phyloP scores from a whole-genome alignment of 2,797 vertebrate species.

The Aviceda leuphotes region DNA sequence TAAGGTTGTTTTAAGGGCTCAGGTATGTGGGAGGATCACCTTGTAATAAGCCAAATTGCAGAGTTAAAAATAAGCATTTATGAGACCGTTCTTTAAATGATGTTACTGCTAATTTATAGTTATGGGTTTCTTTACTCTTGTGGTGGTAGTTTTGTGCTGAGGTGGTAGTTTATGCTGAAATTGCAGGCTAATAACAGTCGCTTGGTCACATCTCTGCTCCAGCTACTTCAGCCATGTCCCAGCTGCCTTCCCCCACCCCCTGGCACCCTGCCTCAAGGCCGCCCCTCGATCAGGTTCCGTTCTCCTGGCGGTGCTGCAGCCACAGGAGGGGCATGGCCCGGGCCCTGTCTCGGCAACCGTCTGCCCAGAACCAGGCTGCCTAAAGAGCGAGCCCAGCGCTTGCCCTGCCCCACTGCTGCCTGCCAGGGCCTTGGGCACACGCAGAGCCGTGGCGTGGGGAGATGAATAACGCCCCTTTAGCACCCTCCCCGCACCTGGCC shows the following conservation, averaged over 20 bases:
- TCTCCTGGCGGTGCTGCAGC: not conserved
- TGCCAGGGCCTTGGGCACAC: fast-evolving
- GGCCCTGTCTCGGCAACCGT: not conserved
- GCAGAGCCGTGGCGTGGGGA: not conserved
- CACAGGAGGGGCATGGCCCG: not conserved
- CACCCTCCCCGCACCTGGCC: not conserved
- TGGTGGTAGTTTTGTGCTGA: not conserved
- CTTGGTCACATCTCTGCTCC: not conserved
- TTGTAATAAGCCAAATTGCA: not conserved
- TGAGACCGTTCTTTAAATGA: not conserved
- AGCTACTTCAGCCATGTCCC: not conserved
- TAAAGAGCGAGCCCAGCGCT: fast-evolving
- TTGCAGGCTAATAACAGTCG: not conserved
- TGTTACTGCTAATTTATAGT: not conserved
- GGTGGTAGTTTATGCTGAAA: not conserved
- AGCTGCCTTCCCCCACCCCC: not conserved
- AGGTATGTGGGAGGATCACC: not conserved
- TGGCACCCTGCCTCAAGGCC: not conserved
- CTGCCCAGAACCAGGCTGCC: not conserved
- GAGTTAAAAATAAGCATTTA: not conserved
- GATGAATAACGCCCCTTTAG: not conserved
- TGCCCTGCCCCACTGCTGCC: not conserved
- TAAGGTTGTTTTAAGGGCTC: not conserved
- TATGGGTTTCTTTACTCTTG: not conserved
- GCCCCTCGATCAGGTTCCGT: not conserved